A percentile compares a stretch with the other conserved stretches of the same genome.
phyloP scores from a whole-genome alignment of 2,888 invertebrate genomes.

The Timandra comae region DNA sequence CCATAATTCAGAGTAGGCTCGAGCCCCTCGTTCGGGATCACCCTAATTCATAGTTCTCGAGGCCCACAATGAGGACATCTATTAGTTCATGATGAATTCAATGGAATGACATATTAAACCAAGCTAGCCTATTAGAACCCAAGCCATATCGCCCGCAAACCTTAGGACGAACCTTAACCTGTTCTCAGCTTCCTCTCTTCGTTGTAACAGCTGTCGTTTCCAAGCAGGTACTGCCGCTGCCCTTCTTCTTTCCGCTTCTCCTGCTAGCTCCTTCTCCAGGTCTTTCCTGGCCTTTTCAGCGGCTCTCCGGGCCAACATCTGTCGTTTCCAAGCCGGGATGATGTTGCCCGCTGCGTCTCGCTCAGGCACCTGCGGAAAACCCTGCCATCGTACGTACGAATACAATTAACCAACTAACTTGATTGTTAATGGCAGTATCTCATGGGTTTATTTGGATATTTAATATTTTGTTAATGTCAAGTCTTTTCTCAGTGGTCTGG shows the following conservation, averaged over 20 bases:
- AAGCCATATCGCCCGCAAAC: too few relatives aligned
- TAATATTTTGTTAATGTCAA: too few relatives aligned
- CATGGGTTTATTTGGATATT: too few relatives aligned
- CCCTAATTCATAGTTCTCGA: too few relatives aligned
- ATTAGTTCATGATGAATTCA: too few relatives aligned
- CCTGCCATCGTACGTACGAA: constrained; percentile 71
- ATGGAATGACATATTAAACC: too few relatives aligned
- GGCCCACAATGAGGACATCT: too few relatives aligned
- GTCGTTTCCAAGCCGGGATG: constrained; percentile 96
- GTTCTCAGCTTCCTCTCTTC: constrained; percentile 86
- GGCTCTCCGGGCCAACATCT: constrained; percentile 95
- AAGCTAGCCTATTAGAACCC: too few relatives aligned
- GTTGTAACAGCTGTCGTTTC: constrained; percentile 92
- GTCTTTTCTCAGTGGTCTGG: too few relatives aligned
- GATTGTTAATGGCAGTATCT: constrained; percentile 10
- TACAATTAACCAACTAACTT: constrained; percentile 22
- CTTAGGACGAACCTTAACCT: constrained; percentile 80
- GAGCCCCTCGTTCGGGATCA: too few relatives aligned
- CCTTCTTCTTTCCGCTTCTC: constrained; percentile 89
- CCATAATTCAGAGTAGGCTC: too few relatives aligned
- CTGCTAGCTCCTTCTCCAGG: constrained; percentile 88
- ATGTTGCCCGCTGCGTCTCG: constrained; percentile 91
- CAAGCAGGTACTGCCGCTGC: constrained; percentile 93
- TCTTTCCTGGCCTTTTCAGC: constrained; percentile 95
- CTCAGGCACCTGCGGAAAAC: constrained; percentile 86